Evolutionary conservation across 2,888 invertebrate species (phyloP).

Genomic region (Anthophora plumipes): DNA sequence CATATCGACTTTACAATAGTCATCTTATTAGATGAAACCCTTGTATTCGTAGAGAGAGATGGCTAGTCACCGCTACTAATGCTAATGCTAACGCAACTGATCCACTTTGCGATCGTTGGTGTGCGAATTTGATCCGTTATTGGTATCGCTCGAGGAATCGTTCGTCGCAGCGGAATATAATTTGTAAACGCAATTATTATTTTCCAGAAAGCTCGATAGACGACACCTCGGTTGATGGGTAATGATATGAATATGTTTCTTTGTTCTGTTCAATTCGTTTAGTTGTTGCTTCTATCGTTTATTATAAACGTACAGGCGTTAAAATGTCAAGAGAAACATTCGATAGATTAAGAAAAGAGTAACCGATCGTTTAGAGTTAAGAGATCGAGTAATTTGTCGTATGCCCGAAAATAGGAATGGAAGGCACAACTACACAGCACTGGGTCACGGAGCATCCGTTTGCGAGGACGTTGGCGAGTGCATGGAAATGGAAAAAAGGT

Average conservation of each 20-base stretch:
- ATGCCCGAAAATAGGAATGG: slow-evolving; percentile 78
- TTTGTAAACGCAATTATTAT: slow-evolving; percentile 9
- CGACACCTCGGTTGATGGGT: slow-evolving; percentile 12
- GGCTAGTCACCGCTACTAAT: slow-evolving; percentile 57
- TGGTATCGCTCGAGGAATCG: slow-evolving; percentile 73
- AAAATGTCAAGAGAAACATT: neutral
- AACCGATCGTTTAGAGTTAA: slow-evolving; percentile 21
- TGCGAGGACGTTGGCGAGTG: slow-evolving; percentile 87
- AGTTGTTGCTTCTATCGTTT: neutral
- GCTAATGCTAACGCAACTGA: slow-evolving; percentile 47
- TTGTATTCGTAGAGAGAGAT: slow-evolving; percentile 75
- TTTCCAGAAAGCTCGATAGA: neutral
- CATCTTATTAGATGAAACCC: slow-evolving; percentile 79
- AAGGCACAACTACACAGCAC: slow-evolving; percentile 89
- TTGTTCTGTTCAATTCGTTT: neutral
- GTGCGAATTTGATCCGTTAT: slow-evolving; percentile 69
- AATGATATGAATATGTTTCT: neutral
- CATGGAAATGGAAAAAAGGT: slow-evolving; percentile 88
- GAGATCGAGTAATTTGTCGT: slow-evolving; percentile 26
- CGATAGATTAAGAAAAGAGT: neutral
- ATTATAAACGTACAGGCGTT: neutral
- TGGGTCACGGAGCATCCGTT: slow-evolving; percentile 86
- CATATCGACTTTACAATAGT: slow-evolving; percentile 59
- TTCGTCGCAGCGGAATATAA: slow-evolving; percentile 40
- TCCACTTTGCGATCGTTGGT: slow-evolving; percentile 65